phyloP scores from a whole-genome alignment of 2,113 vertebrate genomes.

The Channa argus region DNA sequence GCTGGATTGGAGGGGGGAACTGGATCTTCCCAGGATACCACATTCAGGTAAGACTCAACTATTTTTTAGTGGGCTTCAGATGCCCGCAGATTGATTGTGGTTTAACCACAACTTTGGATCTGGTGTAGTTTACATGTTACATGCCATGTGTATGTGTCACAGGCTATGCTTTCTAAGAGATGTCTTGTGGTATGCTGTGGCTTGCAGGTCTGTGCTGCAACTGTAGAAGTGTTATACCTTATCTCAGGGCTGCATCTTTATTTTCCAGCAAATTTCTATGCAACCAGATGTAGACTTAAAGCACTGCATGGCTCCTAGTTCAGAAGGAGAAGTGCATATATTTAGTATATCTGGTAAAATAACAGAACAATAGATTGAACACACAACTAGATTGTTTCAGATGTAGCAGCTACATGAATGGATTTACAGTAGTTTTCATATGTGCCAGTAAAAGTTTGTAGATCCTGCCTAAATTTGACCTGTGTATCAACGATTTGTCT shows the following conservation, averaged over 20 bases:
- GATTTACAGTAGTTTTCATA: background rate
- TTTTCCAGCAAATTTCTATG: background rate
- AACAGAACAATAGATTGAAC: background rate
- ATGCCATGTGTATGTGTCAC: constrained; percentile 76
- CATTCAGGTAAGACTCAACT: constrained; percentile 78
- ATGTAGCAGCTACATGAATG: background rate
- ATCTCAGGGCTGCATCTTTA: constrained; percentile 6
- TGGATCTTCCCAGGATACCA: constrained; percentile 54
- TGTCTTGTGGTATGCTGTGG: constrained; percentile 50
- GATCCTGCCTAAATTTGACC: background rate
- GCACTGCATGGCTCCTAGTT: background rate
- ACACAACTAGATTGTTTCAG: background rate
- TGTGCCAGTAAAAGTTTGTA: background rate
- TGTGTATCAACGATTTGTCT: background rate
- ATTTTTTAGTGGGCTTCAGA: constrained; percentile 13
- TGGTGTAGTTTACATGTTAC: constrained; percentile 54
- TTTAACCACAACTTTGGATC: constrained; percentile 14
- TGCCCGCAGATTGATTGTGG: background rate
- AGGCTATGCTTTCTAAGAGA: constrained; percentile 50
- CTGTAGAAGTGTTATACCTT: constrained; percentile 41
- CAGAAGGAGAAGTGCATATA: background rate
- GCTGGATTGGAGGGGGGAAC: constrained; percentile 34
- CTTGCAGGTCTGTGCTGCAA: constrained; percentile 65
- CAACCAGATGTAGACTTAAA: background rate
- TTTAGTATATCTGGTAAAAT: background rate